Evolutionary conservation across 2,797 vertebrate species (phyloP).

Genomic region (Enteromius viviparus): DNA sequence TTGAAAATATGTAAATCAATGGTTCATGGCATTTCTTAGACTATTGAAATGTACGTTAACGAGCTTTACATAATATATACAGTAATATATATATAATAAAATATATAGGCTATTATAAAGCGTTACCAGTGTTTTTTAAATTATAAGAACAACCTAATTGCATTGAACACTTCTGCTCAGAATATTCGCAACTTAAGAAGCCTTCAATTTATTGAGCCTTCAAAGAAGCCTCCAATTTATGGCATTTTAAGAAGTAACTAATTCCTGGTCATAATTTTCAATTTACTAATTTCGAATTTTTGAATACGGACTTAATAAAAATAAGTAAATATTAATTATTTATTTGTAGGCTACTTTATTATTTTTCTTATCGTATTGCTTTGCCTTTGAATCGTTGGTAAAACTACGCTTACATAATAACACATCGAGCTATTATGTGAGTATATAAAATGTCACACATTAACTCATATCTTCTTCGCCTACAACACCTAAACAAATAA

Average conservation of each 20-base stretch:
- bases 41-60: neutral
- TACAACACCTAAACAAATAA: conserved; percentile 6
- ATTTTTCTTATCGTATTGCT: neutral
- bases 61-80: neutral
- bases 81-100: neutral
- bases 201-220: neutral
- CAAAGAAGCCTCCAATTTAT: neutral
- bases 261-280: neutral
- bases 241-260: neutral
- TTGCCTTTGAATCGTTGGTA: neutral
- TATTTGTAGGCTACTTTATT: neutral
- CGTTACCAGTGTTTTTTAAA: neutral
- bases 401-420: conserved; percentile 16
- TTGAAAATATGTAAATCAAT: neutral
- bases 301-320: neutral
- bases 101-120: neutral
- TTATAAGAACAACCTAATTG: neutral
- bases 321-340: neutral
- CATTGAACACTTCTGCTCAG: neutral
- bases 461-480: conserved; percentile 10
- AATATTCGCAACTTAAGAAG: neutral
- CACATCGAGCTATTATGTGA: conserved; percentile 1
- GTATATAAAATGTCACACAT: conserved; percentile 30
- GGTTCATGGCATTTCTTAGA: neutral
- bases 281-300: neutral